Conservation (phyloP, 1,140 invertebrate genomes). For the Centruroides sculpturatus region DNA sequence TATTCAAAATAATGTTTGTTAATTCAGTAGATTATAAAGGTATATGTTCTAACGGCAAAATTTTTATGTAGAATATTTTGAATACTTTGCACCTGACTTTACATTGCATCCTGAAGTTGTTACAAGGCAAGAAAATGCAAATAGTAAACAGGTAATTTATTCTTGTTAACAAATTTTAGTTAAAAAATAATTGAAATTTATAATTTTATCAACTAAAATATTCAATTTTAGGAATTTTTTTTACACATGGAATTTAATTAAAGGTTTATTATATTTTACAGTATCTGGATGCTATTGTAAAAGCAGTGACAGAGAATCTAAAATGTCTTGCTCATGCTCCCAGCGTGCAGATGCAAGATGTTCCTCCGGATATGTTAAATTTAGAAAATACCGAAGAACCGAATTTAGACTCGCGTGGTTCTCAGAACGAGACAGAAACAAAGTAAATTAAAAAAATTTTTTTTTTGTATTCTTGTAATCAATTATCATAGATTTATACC, state of each 20-base stretch:
- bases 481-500: neutral
- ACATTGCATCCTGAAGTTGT: slow-evolving; percentile 79
- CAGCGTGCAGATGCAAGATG: slow-evolving; percentile 80
- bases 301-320: slow-evolving; percentile 27
- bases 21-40: too few relatives aligned
- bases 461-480: neutral
- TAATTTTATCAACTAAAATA: slow-evolving; percentile 13
- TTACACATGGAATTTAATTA: neutral
- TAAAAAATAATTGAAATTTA: neutral
- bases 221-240: neutral
- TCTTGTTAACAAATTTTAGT: neutral
- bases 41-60: neutral
- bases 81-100: slow-evolving; percentile 92
- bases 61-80: slow-evolving; percentile 56
- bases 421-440: slow-evolving; percentile 8
- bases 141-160: slow-evolving; percentile 47
- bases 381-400: slow-evolving; percentile 24
- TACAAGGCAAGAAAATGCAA: slow-evolving; percentile 73
- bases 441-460: slow-evolving; percentile 1
- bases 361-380: slow-evolving; percentile 49
- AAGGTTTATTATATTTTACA: slow-evolving; percentile 29
- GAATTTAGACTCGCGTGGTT: slow-evolving; percentile 1
- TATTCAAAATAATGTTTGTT: too few relatives aligned
- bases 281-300: slow-evolving; percentile 45
- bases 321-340: slow-evolving; percentile 23